Evolutionary conservation across 2,888 invertebrate genomes (phyloP), one percentile per base, ranked within the genome.

Genomic region (Nysson spinosus): DNA sequence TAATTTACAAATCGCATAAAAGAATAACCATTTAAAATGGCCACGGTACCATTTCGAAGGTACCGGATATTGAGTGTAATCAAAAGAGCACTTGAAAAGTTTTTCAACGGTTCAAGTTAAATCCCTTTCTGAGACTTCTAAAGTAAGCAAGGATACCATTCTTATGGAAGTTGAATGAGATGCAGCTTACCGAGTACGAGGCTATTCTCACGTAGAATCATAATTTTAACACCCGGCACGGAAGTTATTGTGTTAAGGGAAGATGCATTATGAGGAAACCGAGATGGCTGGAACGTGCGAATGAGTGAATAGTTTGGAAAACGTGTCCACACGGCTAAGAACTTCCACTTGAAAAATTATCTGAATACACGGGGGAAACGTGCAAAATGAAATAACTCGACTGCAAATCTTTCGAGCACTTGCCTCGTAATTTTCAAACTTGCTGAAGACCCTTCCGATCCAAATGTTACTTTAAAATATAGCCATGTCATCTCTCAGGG

Each of bases 351-450:
- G 40, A 66, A 52, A 42, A 54, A 34, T 20, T 61, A 37, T 56
- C 43, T 40, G 47, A 42, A 56, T 44, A 49, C 28, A 20, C 39
- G 14, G 32, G n/a, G 30, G 14, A 28, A n/a, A 43, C 20, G 30
- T 12, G 39, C 28, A 32, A 47, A 32, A 43, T 55, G 58, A 50
- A 40, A 28, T 43, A 62, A 43, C 44, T 47, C 14, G 12, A 24
- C 19, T 34, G 51, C 40, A 50, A 63, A 63, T 72, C 60, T 40
- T 9, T 35, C 22, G 51, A 40, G 37, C 57, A 42, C 34, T 56
- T 40, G 35, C 26, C 19, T 32, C 56, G 46, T 60, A 60, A 72
- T 60, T 72, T 51, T 56, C 39, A 17, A 63, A 72, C 52, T 68
- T 68, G 39, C 35, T 11, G 14, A 47, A 47, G 35, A 42, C 40